A percentile compares a stretch with the other conserved stretches of the same genome.
These are phyloP conservation scores for Ptilodon capucinus DNA, from an alignment of 2,888 invertebrate genomes.

Conservation along the genomic window DNA sequence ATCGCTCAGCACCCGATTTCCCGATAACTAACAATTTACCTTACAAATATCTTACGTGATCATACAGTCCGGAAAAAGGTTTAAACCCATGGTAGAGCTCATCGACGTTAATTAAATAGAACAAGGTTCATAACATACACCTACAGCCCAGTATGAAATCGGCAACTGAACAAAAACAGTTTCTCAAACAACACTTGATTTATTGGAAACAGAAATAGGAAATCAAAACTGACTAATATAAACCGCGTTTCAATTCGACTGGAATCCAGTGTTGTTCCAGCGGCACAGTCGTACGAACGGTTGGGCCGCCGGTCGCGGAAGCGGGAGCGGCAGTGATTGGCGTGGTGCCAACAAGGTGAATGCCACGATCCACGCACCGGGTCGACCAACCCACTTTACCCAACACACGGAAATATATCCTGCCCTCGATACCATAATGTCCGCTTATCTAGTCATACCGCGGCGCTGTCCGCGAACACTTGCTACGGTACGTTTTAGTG, in stretches of 20 bases:
- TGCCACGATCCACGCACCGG: slow-evolving; percentile 75
- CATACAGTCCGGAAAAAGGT: too few species aligned
- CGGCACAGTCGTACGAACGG: slow-evolving; percentile 29
- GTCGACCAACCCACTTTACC: slow-evolving; percentile 72
- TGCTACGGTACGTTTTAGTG: slow-evolving; percentile 25
- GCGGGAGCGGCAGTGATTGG: slow-evolving; percentile 49
- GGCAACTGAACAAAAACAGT: slow-evolving; percentile 3
- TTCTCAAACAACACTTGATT: slow-evolving; percentile 29
- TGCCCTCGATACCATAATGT: slow-evolving; percentile 42
- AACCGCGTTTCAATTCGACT: slow-evolving; percentile 32
- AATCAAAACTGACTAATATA: slow-evolving; percentile 34
- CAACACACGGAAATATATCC: slow-evolving; percentile 60
- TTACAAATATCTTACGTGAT: too few species aligned
- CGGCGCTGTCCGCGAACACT: slow-evolving; percentile 32
- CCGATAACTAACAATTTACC: too few species aligned
- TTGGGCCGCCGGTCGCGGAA: slow-evolving; percentile 33
- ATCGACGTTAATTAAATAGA: too few species aligned
- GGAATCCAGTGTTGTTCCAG: slow-evolving; percentile 34
- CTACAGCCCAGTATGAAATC: not conserved
- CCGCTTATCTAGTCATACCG: slow-evolving; percentile 47
- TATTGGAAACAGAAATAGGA: slow-evolving; percentile 31
- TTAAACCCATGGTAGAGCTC: too few species aligned
- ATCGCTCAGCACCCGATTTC: too few species aligned
- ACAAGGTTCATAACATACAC: too few species aligned
- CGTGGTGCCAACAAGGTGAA: slow-evolving; percentile 79